phyloP scores from a whole-genome alignment of 92 coral and sea anemone species.

The Palythoa grandis region DNA sequence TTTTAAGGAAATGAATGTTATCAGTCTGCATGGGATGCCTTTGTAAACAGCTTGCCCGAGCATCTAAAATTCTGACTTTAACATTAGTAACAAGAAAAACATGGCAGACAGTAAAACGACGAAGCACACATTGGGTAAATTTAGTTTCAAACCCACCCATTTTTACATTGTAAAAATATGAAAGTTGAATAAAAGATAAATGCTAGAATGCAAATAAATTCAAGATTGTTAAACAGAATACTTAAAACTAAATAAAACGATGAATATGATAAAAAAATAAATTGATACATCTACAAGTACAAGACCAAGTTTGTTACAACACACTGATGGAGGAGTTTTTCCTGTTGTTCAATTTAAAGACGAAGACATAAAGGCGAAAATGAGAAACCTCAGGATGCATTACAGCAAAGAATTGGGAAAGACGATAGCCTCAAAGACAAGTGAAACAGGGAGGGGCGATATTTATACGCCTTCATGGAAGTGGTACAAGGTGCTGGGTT shows the following conservation, averaged over 20 bases:
- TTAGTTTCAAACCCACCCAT: conserved; percentile 4
- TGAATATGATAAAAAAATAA: neutral
- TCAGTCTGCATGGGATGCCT: too few relatives aligned
- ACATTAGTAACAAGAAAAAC: conserved; percentile 2
- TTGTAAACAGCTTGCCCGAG: neutral
- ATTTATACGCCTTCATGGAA: conserved; percentile 60
- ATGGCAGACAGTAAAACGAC: neutral
- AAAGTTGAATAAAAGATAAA: conserved; percentile 3
- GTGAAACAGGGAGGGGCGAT: conserved; percentile 57
- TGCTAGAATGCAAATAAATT: neutral
- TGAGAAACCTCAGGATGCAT: conserved; percentile 67
- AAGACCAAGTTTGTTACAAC: conserved; percentile 12
- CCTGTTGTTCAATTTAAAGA: conserved; percentile 51
- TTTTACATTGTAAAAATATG: neutral
- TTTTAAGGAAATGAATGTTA: too few relatives aligned
- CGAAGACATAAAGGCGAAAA: conserved; percentile 65
- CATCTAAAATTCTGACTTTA: neutral
- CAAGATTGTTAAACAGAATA: conserved; percentile 9
- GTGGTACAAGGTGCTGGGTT: conserved; percentile 46
- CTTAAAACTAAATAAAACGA: neutral
- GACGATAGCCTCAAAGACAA: conserved; percentile 48
- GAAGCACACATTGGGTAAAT: neutral
- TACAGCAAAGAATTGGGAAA: conserved; percentile 80
- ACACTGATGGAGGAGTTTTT: conserved; percentile 4
- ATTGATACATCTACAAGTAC: neutral